These are phyloP conservation scores for Polyergus mexicanus DNA, from an alignment of 1,140 invertebrate genomes.

Conservation along the genomic window DNA sequence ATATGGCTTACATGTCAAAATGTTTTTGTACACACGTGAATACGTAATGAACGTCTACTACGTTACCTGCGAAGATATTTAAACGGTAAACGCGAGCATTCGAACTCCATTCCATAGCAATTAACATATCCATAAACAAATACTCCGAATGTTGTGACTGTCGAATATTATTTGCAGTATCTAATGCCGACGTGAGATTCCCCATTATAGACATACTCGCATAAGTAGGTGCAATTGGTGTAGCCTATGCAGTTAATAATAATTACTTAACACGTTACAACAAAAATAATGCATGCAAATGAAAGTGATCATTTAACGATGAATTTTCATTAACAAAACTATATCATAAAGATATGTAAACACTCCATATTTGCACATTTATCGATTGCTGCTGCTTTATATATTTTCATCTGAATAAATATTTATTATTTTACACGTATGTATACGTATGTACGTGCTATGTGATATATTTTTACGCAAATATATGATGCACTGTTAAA, in stretches of 20 bases:
- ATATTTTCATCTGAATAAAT: slow-evolving; percentile 39
- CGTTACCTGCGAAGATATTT: slow-evolving; percentile 56
- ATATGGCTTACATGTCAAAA: not conserved
- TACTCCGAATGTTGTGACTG: slow-evolving; percentile 64
- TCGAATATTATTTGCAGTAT: slow-evolving; percentile 71
- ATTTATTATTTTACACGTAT: slow-evolving; percentile 28
- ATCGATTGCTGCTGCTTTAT: slow-evolving; percentile 15
- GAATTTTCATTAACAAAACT: slow-evolving; percentile 46
- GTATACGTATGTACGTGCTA: too few species aligned
- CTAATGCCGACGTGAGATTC: slow-evolving; percentile 42
- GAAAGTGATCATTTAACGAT: slow-evolving; percentile 53
- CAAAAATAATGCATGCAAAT: slow-evolving; percentile 66
- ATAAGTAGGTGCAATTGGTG: slow-evolving; percentile 36
- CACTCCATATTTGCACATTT: slow-evolving; percentile 47
- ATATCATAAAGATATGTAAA: slow-evolving; percentile 8
- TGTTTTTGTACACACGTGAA: slow-evolving; percentile 16
- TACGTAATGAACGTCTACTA: slow-evolving; percentile 59
- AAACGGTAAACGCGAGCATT: slow-evolving; percentile 39
- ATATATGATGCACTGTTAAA: slow-evolving; percentile 21
- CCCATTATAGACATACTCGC: slow-evolving; percentile 27
- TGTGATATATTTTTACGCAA: slow-evolving; percentile 19
- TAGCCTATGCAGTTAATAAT: slow-evolving; percentile 47
- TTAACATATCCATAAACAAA: slow-evolving; percentile 70
- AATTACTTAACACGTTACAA: slow-evolving; percentile 56
- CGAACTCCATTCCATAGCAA: slow-evolving; percentile 39